Conservation (phyloP, 2,888 invertebrate species). For the Homarus gammarus region DNA sequence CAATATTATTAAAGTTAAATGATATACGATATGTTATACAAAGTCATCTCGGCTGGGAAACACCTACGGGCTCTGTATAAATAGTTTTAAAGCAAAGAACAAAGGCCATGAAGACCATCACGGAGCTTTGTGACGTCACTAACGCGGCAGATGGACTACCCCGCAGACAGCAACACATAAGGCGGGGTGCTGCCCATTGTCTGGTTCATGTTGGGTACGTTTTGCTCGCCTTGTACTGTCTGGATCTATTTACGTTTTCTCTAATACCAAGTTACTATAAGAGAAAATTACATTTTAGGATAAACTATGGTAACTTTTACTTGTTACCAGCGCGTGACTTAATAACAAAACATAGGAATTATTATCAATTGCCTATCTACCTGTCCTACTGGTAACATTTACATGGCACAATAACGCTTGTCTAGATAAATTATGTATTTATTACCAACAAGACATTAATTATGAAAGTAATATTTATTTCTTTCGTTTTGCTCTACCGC, state of each 20-base stretch:
- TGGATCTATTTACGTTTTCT: conserved; percentile 27
- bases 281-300: conserved; percentile 8
- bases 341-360: too few species aligned
- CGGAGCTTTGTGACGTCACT: conserved; percentile 54
- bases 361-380: too few species aligned
- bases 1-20: not conserved
- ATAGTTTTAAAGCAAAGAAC: conserved; percentile 18
- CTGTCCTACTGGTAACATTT: too few species aligned
- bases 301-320: not conserved
- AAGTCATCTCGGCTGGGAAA: not conserved
- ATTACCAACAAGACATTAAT: too few species aligned
- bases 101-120: not conserved
- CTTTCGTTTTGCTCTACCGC: too few species aligned
- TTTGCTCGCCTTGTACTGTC: conserved; percentile 34
- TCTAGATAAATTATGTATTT: too few species aligned
- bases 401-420: too few species aligned
- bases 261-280: not conserved
- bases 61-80: not conserved
- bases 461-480: too few species aligned
- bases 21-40: not conserved
- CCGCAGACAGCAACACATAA: conserved; percentile 51
- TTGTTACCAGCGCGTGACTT: not conserved
- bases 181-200: conserved; percentile 6
- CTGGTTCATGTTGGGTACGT: conserved; percentile 57
- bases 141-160: conserved; percentile 61